Evolutionary conservation across 2,888 invertebrate species (phyloP).

Genomic region (Ennomos quercinarius): DNA sequence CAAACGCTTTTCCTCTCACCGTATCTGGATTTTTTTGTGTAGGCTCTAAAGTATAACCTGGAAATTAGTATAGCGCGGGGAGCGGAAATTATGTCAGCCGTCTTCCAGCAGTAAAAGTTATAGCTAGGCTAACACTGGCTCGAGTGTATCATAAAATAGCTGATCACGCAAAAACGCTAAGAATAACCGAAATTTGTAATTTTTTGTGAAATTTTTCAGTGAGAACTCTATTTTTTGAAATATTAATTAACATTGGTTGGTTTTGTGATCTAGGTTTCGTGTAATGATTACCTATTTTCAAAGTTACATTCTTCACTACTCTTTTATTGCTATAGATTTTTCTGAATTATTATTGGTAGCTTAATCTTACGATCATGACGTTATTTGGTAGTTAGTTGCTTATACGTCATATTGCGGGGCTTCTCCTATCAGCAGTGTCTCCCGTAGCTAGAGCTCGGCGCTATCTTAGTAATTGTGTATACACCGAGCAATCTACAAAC

Average conservation of each 20-base stretch:
- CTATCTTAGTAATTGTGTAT: slow-evolving; percentile 64
- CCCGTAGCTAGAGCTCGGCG: slow-evolving; percentile 36
- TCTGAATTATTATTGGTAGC: too few species aligned
- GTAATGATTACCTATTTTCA: too few species aligned
- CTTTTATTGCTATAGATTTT: too few species aligned
- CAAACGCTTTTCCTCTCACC: slow-evolving; percentile 4
- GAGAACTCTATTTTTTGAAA: too few species aligned
- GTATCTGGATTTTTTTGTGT: slow-evolving; percentile 5
- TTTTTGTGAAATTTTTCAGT: too few species aligned
- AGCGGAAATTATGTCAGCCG: slow-evolving; percentile 16
- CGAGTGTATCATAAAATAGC: too few species aligned
- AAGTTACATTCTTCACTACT: too few species aligned
- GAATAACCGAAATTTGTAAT: too few species aligned
- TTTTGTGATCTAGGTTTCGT: too few species aligned
- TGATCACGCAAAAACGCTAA: too few species aligned
- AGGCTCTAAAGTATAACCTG: slow-evolving; percentile 1
- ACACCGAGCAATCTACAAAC: slow-evolving; percentile 67
- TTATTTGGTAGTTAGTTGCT: neutral
- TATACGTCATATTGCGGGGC: slow-evolving; percentile 16
- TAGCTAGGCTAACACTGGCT: neutral
- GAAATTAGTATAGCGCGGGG: slow-evolving; percentile 12
- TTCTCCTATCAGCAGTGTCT: slow-evolving; percentile 42
- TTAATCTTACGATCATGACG: neutral
- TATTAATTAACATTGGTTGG: too few species aligned
- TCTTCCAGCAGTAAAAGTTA: neutral